Conservation (phyloP, 2,888 invertebrate species). For the Caenorhabditis sp. region DNA sequence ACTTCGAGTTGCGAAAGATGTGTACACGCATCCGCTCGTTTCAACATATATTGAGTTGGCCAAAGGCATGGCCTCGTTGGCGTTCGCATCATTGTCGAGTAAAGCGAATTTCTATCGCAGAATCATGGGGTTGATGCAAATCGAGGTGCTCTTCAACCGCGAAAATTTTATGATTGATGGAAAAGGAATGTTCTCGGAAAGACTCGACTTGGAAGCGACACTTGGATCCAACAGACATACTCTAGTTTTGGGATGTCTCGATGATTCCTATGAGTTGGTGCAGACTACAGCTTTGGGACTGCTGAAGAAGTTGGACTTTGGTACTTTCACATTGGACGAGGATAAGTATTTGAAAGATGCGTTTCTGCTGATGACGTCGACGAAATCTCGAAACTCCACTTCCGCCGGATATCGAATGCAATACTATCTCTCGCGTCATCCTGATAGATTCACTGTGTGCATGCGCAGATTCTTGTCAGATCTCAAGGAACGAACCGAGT, state of each 20-base stretch:
- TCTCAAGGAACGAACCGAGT: not conserved
- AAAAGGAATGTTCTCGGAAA: slow-evolving; percentile 60
- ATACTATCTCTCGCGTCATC: slow-evolving; percentile 48
- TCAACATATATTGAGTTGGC: slow-evolving; percentile 32
- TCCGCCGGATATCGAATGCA: slow-evolving; percentile 66
- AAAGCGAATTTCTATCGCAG: slow-evolving; percentile 70
- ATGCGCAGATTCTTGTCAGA: slow-evolving; percentile 33
- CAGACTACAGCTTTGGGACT: slow-evolving; percentile 58
- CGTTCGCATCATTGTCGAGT: slow-evolving; percentile 64
- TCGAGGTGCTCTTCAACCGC: slow-evolving; percentile 64
- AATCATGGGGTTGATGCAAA: slow-evolving; percentile 67
- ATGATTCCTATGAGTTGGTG: slow-evolving; percentile 71
- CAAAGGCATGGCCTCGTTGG: slow-evolving; percentile 40
- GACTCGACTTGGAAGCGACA: slow-evolving; percentile 48
- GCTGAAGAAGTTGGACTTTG: slow-evolving; percentile 54
- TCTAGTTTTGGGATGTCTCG: slow-evolving; percentile 62
- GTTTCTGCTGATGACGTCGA: slow-evolving; percentile 25
- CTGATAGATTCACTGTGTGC: slow-evolving; percentile 32
- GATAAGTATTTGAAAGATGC: slow-evolving; percentile 35
- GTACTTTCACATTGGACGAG: slow-evolving; percentile 45
- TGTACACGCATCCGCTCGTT: slow-evolving; percentile 14
- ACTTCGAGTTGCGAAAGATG: slow-evolving; percentile 1
- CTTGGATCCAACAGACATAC: slow-evolving; percentile 51
- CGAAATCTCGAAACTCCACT: slow-evolving; percentile 12
- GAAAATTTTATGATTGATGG: slow-evolving; percentile 49